Evolutionary conservation across 2,113 vertebrate species (phyloP), one percentile per base, ranked within the genome.

Genomic region (Bagarius yarrelli): DNA sequence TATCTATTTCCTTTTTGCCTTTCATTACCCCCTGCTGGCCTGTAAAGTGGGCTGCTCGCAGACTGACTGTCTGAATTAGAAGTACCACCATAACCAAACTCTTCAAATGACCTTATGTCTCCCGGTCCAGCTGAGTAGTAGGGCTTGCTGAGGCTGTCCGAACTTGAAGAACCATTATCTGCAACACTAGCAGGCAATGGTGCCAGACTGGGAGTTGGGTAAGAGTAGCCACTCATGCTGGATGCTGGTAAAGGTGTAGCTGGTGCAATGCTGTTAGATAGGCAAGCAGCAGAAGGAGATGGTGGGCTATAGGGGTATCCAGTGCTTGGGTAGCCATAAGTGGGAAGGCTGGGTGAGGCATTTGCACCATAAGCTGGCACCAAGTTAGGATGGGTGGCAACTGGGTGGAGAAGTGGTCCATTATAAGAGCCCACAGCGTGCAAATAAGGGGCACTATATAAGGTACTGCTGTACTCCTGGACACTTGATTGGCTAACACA

Each of bases 101-200:
- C 96, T 87, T 94, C 96, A 81, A 98, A 99, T 88, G 93, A 93
- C 89, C 98, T 96, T 86, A 98, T 94, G 81, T 99, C 96, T 87
- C 95, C 95, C 88, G 98, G 97, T 87, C 95, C 94, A 83, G 95
- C 92, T 95, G 97, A 96, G 85, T 98, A 99, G 91, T 98, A 99
- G 89, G 97, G 95, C 91, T 98, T 99, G 86, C 96, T 94, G 82
- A 98, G 95, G 47, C 60, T 78, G 67, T 32, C 72, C 18, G 96
- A 95, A 90, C 94, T 96, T 84, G 97, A 94, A 1, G 95, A 95
- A 88, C 94, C 95, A 85, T 95, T 95, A 88, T 93, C 93, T 85
- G 97, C 93, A 82, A 95, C 95, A 1, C 95, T 96, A 0, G 96
- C 95, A 0, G 96, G 94, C 0, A 98, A 95, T 57, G 96, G 96